These are phyloP conservation scores for Acromyrmex heyeri DNA, from an alignment of 1,140 invertebrate genomes.

Conservation along the genomic window DNA sequence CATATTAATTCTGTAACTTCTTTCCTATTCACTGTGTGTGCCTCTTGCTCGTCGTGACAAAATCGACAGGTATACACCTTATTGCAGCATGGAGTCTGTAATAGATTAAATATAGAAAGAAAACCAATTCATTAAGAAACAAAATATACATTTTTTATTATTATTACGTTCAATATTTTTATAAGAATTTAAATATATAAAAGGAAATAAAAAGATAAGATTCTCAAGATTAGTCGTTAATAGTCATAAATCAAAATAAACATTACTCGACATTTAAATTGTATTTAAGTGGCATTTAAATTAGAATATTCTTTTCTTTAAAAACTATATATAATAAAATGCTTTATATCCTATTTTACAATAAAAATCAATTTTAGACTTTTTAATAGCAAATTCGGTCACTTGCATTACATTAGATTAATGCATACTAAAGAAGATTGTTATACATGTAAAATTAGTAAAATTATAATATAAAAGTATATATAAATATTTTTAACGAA, in stretches of 20 bases:
- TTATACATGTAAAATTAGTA: too few species aligned
- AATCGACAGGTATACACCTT: conserved; percentile 95
- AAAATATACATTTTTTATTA: neutral
- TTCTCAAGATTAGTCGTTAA: neutral
- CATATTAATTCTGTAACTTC: conserved; percentile 94
- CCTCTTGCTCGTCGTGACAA: conserved; percentile 95
- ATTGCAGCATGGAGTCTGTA: conserved; percentile 94
- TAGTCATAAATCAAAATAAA: neutral
- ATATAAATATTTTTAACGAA: too few species aligned
- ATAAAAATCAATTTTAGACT: too few species aligned
- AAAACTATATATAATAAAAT: neutral
- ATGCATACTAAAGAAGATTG: too few species aligned
- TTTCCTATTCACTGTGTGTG: conserved; percentile 93
- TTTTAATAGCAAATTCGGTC: too few species aligned
- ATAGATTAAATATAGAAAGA: neutral
- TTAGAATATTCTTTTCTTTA: too few species aligned
- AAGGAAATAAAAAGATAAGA: neutral
- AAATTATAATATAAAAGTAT: too few species aligned
- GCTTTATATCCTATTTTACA: neutral
- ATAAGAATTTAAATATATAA: neutral
- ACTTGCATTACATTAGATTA: too few species aligned
- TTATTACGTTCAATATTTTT: neutral
- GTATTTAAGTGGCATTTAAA: too few species aligned
- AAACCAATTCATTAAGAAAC: neutral
- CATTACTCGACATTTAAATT: neutral